These are phyloP conservation scores for Parauchenoglanis ngamensis DNA, from an alignment of 2,797 vertebrate genomes.

Conservation along the genomic window DNA sequence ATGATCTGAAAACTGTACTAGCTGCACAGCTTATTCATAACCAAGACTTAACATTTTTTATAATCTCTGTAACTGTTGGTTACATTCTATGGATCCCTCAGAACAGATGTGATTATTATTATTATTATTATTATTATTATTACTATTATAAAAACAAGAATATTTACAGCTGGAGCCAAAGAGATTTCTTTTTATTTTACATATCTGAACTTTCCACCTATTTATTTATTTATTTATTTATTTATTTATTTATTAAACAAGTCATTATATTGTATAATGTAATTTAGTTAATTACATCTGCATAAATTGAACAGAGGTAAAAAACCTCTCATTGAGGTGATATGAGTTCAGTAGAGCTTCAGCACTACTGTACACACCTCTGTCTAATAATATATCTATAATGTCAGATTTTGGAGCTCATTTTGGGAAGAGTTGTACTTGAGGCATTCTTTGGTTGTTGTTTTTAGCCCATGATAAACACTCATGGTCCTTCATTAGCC, in stretches of 20 bases:
- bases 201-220: not conserved
- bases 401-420: not conserved
- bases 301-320: not conserved
- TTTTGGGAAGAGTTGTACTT: slow-evolving; percentile 13
- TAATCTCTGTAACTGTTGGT: not conserved
- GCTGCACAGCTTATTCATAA: not conserved
- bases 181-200: too few species aligned
- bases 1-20: not conserved
- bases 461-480: slow-evolving; percentile 19
- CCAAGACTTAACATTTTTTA: not conserved
- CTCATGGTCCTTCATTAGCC: slow-evolving; percentile 20
- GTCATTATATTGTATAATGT: not conserved
- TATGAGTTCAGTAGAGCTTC: not conserved
- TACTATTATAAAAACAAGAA: not conserved
- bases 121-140: too few species aligned
- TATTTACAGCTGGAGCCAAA: not conserved
- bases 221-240: too few species aligned
- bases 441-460: slow-evolving; percentile 29
- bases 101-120: not conserved
- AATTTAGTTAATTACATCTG: not conserved
- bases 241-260: not conserved
- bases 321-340: not conserved
- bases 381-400: not conserved
- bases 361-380: not conserved
- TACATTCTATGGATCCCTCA: not conserved